Evolutionary conservation across 2,797 vertebrate genomes (phyloP).

Genomic region (Scyliorhinus canicula): DNA sequence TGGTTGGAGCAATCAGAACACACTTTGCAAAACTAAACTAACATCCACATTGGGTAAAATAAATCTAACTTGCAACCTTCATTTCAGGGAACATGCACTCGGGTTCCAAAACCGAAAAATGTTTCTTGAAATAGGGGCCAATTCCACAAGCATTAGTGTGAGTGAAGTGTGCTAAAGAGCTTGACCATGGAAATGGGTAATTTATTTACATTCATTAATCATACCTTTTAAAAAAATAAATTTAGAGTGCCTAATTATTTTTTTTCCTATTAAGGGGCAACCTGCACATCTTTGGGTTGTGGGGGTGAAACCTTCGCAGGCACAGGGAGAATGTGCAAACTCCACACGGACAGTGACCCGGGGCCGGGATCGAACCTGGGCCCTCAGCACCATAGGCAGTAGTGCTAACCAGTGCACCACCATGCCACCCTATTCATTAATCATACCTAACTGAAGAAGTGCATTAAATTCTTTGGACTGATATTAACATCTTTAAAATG

Average conservation of each 20-base stretch:
- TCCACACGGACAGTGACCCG: too few relatives aligned
- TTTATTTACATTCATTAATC: not conserved
- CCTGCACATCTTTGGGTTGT: too few relatives aligned
- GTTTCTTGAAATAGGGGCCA: not conserved
- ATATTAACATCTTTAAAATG: not conserved
- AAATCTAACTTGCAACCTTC: not conserved
- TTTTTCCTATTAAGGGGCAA: too few relatives aligned
- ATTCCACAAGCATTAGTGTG: not conserved
- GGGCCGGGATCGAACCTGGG: too few relatives aligned
- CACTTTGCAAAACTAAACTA: not conserved
- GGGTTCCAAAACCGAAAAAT: not conserved
- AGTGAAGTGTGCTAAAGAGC: not conserved
- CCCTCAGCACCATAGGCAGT: too few relatives aligned
- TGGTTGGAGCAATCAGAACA: not conserved
- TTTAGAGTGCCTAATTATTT: too few relatives aligned
- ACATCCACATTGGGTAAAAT: not conserved
- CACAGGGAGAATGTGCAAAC: too few relatives aligned
- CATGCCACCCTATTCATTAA: too few relatives aligned
- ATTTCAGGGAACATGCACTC: too few relatives aligned
- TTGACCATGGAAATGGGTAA: not conserved
- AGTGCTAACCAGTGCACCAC: too few relatives aligned
- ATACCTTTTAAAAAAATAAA: too few relatives aligned
- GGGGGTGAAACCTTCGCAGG: too few relatives aligned
- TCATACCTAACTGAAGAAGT: not conserved
- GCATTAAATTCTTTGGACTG: not conserved